Percentiles rank a stretch among this genome's conserved stretches.
These are phyloP conservation scores for Peribatodes rhomboidaria DNA, from an alignment of 2,888 invertebrate species.

Conservation along the genomic window DNA sequence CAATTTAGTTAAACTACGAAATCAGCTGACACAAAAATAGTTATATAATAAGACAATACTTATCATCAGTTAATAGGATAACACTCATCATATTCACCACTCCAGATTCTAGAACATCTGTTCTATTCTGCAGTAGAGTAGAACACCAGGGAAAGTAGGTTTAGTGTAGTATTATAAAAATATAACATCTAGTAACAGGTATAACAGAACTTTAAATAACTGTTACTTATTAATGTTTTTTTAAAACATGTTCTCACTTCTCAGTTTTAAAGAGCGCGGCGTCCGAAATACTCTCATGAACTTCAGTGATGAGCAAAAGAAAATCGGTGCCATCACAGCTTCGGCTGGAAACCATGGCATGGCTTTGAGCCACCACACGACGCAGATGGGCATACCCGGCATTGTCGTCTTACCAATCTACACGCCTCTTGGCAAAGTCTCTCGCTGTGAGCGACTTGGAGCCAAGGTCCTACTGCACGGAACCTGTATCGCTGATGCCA, in stretches of 20 bases:
- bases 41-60: too few relatives aligned
- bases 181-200: too few relatives aligned
- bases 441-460: slow-evolving; percentile 92
- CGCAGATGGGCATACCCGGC: slow-evolving; percentile 88
- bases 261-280: slow-evolving; percentile 97
- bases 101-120: too few relatives aligned
- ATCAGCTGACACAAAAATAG: too few relatives aligned
- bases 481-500: slow-evolving; percentile 91
- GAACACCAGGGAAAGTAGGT: too few relatives aligned
- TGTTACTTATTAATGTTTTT: background rate
- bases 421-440: slow-evolving; percentile 96
- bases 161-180: too few relatives aligned
- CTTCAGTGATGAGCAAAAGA: slow-evolving; percentile 90
- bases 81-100: too few relatives aligned
- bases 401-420: slow-evolving; percentile 95
- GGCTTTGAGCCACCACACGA: slow-evolving; percentile 90
- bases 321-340: slow-evolving; percentile 93
- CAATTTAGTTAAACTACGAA: too few relatives aligned
- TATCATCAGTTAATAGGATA: too few relatives aligned
- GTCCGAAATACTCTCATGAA: slow-evolving; percentile 93
- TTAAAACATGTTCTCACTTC: background rate
- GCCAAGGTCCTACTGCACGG: slow-evolving; percentile 93
- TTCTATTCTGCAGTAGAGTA: too few relatives aligned
- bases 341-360: slow-evolving; percentile 97
- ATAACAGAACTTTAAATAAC: too few relatives aligned